Percentiles rank a stretch among this genome's conserved stretches.
Evolutionary conservation across 1,140 invertebrate species (phyloP).

Genomic region (Ceratosolen fusciceps): DNA sequence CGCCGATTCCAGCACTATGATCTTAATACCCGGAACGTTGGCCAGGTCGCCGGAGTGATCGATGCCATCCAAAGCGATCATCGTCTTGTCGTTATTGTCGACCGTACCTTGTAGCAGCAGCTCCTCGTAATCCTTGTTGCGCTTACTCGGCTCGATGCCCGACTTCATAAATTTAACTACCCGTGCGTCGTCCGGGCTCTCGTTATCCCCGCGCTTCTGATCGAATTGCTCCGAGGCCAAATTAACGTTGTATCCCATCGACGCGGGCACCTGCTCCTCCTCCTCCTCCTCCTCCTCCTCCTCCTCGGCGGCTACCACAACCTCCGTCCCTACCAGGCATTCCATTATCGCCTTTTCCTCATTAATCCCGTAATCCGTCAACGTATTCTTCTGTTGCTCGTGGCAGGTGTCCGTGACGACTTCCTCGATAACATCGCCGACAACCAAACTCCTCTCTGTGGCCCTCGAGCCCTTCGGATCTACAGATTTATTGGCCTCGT

Average conservation of each 20-base stretch:
- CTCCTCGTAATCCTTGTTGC: not conserved
- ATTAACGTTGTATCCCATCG: too few relatives aligned
- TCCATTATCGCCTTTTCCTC: not conserved
- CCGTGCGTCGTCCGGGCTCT: not conserved
- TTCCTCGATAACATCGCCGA: not conserved
- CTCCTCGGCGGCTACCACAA: not conserved
- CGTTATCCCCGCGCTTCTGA: not conserved
- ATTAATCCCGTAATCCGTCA: not conserved
- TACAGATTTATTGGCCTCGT: not conserved
- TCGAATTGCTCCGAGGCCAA: not conserved
- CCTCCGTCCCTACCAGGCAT: not conserved
- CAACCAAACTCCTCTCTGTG: not conserved
- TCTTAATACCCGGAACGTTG: constrained; percentile 7
- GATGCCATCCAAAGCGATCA: not conserved
- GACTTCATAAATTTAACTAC: not conserved
- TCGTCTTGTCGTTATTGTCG: not conserved
- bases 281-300: not conserved
- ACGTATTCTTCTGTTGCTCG: not conserved
- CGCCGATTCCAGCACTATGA: not conserved
- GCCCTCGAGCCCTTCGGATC: not conserved
- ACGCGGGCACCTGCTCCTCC: not conserved
- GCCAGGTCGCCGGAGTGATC: not conserved
- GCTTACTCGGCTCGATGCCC: not conserved
- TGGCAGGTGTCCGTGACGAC: not conserved
- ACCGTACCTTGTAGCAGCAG: not conserved